A percentile compares a stretch with the other conserved stretches of the same genome.
phyloP scores from a whole-genome alignment of 1,140 invertebrate genomes.

The Eurosta solidaginis region DNA sequence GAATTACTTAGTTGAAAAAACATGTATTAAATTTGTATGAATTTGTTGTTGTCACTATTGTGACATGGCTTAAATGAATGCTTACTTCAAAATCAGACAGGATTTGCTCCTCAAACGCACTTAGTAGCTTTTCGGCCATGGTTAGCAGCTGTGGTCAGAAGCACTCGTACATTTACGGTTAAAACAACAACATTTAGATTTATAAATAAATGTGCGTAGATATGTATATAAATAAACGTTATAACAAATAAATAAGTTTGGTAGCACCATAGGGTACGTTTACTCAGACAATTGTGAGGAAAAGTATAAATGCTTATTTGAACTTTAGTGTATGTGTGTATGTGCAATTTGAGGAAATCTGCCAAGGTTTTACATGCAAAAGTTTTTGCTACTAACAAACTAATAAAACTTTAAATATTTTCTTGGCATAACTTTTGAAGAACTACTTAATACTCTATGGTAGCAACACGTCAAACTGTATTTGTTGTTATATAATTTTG shows the following conservation, averaged over 20 bases:
- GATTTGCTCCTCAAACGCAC: not conserved
- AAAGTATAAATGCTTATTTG: not conserved
- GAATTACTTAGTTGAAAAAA: too few relatives aligned
- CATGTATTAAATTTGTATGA: too few relatives aligned
- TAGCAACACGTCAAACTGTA: not conserved
- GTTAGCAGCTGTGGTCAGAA: not conserved
- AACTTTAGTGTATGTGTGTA: not conserved
- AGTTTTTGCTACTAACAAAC: conserved; percentile 10
- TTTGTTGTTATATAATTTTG: conserved; percentile 7
- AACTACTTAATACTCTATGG: not conserved
- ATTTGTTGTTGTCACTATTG: not conserved
- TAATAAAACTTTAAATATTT: conserved; percentile 27
- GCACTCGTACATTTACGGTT: not conserved
- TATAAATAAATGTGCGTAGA: too few relatives aligned
- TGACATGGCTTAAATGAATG: not conserved
- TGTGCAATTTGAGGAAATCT: not conserved
- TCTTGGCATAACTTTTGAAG: conserved; percentile 15
- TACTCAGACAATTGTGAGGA: not conserved
- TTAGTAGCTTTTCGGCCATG: conserved; percentile 5
- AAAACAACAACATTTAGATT: too few relatives aligned
- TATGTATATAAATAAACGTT: not conserved
- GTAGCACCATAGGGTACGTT: not conserved
- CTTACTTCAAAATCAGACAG: not conserved
- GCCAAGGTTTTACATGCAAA: conserved; percentile 11
- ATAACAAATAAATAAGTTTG: conserved; percentile 21